phyloP scores from a whole-genome alignment of 2,888 invertebrate genomes.

The Dysmachus trigonus region DNA sequence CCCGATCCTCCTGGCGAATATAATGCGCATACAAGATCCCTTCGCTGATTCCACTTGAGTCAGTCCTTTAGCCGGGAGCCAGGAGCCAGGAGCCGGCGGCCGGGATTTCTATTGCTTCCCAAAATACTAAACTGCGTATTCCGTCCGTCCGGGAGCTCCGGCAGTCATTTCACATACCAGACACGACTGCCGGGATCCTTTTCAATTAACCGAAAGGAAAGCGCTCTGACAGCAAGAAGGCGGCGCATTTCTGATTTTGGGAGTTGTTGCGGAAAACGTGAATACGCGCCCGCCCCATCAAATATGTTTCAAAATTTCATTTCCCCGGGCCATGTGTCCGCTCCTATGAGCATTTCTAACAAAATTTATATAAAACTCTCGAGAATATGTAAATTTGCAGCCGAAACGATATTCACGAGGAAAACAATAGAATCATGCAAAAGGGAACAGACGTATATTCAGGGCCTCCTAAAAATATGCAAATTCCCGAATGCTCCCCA shows the following conservation, averaged over 20 bases:
- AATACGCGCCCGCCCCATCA: not conserved
- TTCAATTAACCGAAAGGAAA: not conserved
- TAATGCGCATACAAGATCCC: not conserved
- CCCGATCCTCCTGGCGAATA: not conserved
- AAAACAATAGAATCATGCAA: conserved; percentile 32
- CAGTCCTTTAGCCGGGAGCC: not conserved
- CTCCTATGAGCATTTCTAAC: not conserved
- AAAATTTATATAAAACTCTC: not conserved
- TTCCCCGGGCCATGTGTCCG: not conserved
- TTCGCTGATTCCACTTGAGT: not conserved
- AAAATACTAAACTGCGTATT: not conserved
- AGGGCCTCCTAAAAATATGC: conserved; percentile 2
- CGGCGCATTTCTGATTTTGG: not conserved
- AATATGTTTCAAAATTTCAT: not conserved
- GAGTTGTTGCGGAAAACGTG: not conserved
- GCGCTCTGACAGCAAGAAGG: not conserved
- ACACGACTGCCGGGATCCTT: not conserved
- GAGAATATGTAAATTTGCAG: conserved; percentile 13
- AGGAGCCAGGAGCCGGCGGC: not conserved
- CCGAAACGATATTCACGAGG: conserved; percentile 4
- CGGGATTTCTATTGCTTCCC: not conserved
- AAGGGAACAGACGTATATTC: not conserved
- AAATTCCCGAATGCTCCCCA: not conserved
- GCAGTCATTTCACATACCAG: not conserved
- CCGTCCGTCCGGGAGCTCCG: not conserved